A percentile compares a stretch with the other conserved stretches of the same genome.
These are phyloP conservation scores for Dorcus hopei DNA, from an alignment of 2,888 invertebrate genomes.

Conservation along the genomic window DNA sequence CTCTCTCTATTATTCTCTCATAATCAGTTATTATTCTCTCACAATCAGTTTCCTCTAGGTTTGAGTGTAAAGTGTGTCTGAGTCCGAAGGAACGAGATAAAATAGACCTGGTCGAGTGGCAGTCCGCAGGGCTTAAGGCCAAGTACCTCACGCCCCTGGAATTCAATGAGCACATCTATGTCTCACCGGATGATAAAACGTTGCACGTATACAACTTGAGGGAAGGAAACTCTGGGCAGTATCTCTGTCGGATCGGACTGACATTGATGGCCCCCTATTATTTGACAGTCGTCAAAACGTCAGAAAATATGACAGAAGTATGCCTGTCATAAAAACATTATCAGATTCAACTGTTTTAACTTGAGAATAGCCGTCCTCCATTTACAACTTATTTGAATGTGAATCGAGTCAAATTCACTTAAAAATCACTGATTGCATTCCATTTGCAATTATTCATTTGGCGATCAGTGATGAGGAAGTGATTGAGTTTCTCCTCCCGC, in stretches of 20 bases:
- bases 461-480: too few species aligned
- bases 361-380: too few species aligned
- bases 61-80: constrained; percentile 54
- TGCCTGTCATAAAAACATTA: not conserved
- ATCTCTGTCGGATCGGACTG: constrained; percentile 54
- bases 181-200: constrained; percentile 49
- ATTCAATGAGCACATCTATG: constrained; percentile 47
- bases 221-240: constrained; percentile 54
- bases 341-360: too few species aligned
- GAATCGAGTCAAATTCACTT: too few species aligned
- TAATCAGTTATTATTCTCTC: not conserved
- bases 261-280: constrained; percentile 50
- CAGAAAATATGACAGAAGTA: constrained; percentile 13
- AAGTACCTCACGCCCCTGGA: constrained; percentile 42
- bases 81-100: constrained; percentile 50
- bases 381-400: too few species aligned
- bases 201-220: constrained; percentile 55
- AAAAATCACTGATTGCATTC: too few species aligned
- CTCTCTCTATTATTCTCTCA: not conserved
- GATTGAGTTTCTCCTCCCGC: too few species aligned
- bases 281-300: constrained; percentile 50
- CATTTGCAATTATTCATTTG: too few species aligned
- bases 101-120: constrained; percentile 52
- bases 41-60: constrained; percentile 33
- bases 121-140: constrained; percentile 37